Evolutionary conservation across 2,113 vertebrate genomes (phyloP).

Genomic region (Elachura formosa): DNA sequence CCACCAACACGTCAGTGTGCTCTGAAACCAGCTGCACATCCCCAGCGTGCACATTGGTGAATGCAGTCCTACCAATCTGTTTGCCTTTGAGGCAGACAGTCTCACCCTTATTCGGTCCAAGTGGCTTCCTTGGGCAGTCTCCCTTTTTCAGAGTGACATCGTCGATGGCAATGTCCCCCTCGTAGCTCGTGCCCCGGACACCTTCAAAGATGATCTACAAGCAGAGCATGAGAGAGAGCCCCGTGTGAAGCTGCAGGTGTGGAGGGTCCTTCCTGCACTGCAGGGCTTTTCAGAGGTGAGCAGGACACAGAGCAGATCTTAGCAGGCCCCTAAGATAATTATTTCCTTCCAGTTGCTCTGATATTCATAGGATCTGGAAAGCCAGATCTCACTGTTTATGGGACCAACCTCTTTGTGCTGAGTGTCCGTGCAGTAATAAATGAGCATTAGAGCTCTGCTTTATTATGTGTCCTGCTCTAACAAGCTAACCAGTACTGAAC

Average conservation of each 20-base stretch:
- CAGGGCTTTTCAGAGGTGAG: neutral
- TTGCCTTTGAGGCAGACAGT: neutral
- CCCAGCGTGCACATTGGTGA: neutral
- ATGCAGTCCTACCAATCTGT: accelerated
- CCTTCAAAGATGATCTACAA: conserved; percentile 94
- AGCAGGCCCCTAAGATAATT: neutral
- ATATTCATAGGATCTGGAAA: neutral
- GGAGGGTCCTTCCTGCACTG: neutral
- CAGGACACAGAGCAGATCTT: neutral
- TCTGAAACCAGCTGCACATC: neutral
- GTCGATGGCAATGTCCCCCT: conserved; percentile 95
- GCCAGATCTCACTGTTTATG: neutral
- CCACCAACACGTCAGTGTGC: accelerated
- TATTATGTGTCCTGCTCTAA: neutral
- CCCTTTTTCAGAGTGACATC: conserved; percentile 92
- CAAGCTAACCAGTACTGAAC: neutral
- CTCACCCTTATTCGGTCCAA: conserved; percentile 75
- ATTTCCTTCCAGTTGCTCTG: neutral
- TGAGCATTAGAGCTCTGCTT: neutral
- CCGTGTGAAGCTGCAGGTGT: neutral
- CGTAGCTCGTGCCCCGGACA: conserved; percentile 83
- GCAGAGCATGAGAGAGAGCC: neutral
- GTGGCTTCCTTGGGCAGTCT: conserved; percentile 80
- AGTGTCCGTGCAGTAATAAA: neutral
- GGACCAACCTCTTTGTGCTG: neutral